These are phyloP conservation scores for Imbricaverruca yamaguchii DNA, from an alignment of 2,888 invertebrate species.

Conservation along the genomic window DNA sequence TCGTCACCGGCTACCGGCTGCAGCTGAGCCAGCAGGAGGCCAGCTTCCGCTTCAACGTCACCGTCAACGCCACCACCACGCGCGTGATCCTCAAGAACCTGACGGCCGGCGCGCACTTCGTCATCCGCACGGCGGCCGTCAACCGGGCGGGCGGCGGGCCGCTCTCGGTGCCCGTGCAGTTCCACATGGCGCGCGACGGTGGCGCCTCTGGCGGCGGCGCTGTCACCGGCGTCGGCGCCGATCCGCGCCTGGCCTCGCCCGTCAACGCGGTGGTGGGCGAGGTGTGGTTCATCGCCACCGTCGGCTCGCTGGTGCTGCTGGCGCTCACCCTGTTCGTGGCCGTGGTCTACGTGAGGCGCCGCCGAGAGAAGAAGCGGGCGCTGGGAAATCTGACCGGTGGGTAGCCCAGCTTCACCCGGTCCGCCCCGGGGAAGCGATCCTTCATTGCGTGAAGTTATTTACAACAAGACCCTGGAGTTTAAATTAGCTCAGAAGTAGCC, in stretches of 20 bases:
- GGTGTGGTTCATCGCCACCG: slow-evolving; percentile 63
- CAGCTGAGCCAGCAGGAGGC: slow-evolving; percentile 44
- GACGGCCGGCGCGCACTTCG: slow-evolving; percentile 53
- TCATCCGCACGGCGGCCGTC: not conserved
- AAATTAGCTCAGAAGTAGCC: too few species aligned
- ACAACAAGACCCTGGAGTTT: too few species aligned
- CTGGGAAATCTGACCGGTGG: slow-evolving; percentile 31
- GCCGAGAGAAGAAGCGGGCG: slow-evolving; percentile 39
- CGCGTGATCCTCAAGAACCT: slow-evolving; percentile 83
- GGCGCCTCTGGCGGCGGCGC: slow-evolving; percentile 20
- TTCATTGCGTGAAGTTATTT: too few species aligned
- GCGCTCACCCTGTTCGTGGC: slow-evolving; percentile 45
- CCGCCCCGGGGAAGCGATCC: too few species aligned
- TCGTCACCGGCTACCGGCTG: slow-evolving; percentile 27
- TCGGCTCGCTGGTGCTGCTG: slow-evolving; percentile 54
- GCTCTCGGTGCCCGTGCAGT: not conserved
- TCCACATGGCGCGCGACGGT: slow-evolving; percentile 1
- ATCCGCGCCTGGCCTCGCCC: slow-evolving; percentile 29
- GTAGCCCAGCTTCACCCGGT: not conserved
- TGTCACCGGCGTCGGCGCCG: slow-evolving; percentile 22
- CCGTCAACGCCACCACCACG: slow-evolving; percentile 76
- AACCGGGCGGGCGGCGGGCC: not conserved
- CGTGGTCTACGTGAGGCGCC: slow-evolving; percentile 39
- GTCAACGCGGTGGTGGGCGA: slow-evolving; percentile 28
- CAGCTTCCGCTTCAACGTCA: slow-evolving; percentile 68